A percentile compares a stretch with the other conserved stretches of the same genome.
Evolutionary conservation across 1,140 invertebrate genomes (phyloP).

Genomic region (Ostrea denselamellosa): DNA sequence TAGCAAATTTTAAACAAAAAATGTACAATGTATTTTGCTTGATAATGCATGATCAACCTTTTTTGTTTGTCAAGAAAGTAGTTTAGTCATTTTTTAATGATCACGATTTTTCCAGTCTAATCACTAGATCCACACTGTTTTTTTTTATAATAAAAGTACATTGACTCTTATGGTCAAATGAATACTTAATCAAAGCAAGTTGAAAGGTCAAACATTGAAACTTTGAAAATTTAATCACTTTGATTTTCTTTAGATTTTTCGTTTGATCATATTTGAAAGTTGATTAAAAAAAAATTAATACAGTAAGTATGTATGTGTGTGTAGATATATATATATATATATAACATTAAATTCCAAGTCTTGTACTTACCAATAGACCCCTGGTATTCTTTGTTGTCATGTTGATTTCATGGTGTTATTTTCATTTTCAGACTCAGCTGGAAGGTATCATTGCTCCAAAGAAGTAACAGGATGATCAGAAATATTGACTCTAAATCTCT

Average conservation of each 20-base stretch:
- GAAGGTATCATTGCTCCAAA: constrained; percentile 95
- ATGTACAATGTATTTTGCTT: constrained; percentile 31
- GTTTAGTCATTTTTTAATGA: constrained; percentile 13
- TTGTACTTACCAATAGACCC: too few species aligned
- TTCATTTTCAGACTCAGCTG: constrained; percentile 86
- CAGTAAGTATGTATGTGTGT: too few species aligned
- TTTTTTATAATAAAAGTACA: constrained; percentile 11
- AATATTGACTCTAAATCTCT: background rate
- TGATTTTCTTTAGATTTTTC: too few species aligned
- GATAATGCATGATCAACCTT: background rate
- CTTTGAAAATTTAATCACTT: too few species aligned
- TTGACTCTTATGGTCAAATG: background rate
- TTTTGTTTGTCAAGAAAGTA: background rate
- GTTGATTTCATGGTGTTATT: background rate
- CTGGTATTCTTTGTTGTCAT: background rate
- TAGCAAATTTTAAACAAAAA: background rate
- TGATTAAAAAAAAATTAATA: too few species aligned
- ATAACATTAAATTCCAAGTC: too few species aligned
- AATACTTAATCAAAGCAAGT: too few species aligned
- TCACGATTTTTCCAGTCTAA: background rate
- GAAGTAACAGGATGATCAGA: constrained; percentile 82
- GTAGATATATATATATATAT: too few species aligned
- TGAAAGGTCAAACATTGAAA: too few species aligned
- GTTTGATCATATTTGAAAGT: too few species aligned
- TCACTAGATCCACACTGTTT: background rate